Conservation (phyloP, 2,113 vertebrate genomes). For the Polyodon spathula region DNA sequence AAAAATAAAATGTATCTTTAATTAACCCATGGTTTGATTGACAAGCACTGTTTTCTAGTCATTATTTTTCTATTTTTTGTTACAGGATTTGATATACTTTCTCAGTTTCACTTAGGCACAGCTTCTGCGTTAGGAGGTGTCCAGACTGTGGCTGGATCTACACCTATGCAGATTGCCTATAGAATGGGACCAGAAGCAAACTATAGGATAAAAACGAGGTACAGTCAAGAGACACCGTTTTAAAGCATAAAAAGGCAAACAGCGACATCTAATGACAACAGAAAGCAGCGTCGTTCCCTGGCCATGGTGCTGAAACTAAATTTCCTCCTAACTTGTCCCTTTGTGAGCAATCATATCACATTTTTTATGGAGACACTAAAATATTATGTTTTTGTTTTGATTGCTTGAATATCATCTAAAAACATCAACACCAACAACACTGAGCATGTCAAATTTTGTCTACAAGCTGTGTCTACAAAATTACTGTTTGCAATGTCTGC, state of each 20-base stretch:
- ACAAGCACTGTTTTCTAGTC: background rate
- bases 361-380: no score
- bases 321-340: no score
- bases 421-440: no score
- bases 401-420: no score
- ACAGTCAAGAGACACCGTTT: conserved; percentile 8
- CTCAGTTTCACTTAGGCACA: conserved; percentile 78
- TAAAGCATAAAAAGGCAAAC: conserved; percentile 26
- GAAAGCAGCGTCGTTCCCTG: conserved; percentile 41
- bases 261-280: conserved; percentile 38
- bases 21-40: background rate
- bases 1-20: background rate
- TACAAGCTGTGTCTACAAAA: no score
- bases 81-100: conserved; percentile 78
- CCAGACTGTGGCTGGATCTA: conserved; percentile 63
- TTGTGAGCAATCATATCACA: no score
- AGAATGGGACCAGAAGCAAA: conserved; percentile 67
- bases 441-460: no score
- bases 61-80: conserved; percentile 20
- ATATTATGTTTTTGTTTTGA: no score
- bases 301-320: conserved; percentile 69
- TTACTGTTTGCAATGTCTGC: no score
- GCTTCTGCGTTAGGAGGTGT: conserved; percentile 66
- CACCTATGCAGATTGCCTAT: conserved; percentile 64
- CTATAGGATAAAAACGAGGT: conserved; percentile 80